phyloP scores from a whole-genome alignment of 1,140 invertebrate species.

The Megalonaias nervosa region DNA sequence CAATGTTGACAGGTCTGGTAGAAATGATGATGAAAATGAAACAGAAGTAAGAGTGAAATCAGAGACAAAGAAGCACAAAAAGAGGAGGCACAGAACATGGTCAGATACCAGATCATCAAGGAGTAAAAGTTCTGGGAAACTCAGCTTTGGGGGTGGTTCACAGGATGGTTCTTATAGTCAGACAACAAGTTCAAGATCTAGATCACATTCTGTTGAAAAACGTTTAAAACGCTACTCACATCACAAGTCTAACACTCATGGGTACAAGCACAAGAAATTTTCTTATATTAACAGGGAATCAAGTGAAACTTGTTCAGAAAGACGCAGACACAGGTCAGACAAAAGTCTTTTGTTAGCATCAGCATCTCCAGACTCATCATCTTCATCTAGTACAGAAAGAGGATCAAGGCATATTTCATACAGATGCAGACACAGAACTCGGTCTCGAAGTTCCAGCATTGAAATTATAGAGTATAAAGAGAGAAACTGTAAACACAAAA shows the following conservation, averaged over 20 bases:
- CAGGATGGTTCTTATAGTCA: background rate
- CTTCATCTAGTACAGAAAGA: slow-evolving; percentile 13
- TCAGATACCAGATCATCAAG: background rate
- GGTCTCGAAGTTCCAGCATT: slow-evolving; percentile 20
- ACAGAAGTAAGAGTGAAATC: background rate
- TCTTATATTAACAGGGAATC: background rate
- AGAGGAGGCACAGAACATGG: slow-evolving; percentile 5
- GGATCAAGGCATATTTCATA: slow-evolving; percentile 11
- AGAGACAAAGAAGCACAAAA: slow-evolving; percentile 5
- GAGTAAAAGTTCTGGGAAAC: background rate
- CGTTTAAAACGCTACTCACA: slow-evolving; percentile 7
- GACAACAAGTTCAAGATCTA: slow-evolving; percentile 1
- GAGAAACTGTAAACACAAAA: slow-evolving; percentile 26
- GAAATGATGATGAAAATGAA: background rate
- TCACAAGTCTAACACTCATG: slow-evolving; percentile 9
- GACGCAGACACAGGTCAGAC: background rate
- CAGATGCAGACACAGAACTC: slow-evolving; percentile 12
- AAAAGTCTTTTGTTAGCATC: slow-evolving; percentile 3
- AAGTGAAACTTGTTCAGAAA: background rate
- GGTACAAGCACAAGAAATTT: slow-evolving; percentile 28
- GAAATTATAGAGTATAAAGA: slow-evolving; percentile 35
- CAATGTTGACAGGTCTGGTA: slow-evolving; percentile 21
- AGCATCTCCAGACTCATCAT: slow-evolving; percentile 2
- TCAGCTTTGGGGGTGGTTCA: background rate
- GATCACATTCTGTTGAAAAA: background rate